Percentiles rank a stretch among this genome's conserved stretches.
These are phyloP conservation scores for Lateolabrax maculatus DNA, from an alignment of 2,797 vertebrate species.

Conservation along the genomic window DNA sequence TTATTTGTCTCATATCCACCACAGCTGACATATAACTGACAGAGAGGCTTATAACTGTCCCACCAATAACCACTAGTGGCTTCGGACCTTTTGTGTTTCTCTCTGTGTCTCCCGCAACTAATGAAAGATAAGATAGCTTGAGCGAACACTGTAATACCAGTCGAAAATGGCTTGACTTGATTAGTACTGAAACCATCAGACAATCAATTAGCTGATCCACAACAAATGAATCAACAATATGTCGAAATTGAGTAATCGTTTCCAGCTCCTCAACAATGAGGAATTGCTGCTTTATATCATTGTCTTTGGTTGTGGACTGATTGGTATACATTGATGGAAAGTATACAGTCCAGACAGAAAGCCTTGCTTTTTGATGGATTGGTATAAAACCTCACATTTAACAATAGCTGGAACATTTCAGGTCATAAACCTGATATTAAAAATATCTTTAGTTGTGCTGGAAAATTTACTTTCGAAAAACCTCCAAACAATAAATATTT, in stretches of 20 bases:
- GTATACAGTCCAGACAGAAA: background rate
- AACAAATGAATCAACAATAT: background rate
- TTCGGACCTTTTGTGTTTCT: background rate
- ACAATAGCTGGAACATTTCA: background rate
- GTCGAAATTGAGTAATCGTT: background rate
- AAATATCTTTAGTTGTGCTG: background rate
- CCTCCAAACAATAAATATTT: background rate
- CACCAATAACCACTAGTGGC: background rate
- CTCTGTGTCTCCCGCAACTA: background rate
- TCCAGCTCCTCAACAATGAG: background rate
- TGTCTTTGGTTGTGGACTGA: too few species aligned
- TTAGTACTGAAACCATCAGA: background rate
- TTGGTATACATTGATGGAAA: background rate
- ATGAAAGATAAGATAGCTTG: background rate
- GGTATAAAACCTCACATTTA: background rate
- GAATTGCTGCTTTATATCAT: background rate
- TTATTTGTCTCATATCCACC: conserved; percentile 32
- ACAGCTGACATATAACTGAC: conserved; percentile 28
- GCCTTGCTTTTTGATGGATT: background rate
- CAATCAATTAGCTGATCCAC: background rate
- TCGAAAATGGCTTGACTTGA: too few species aligned
- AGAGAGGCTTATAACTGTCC: background rate
- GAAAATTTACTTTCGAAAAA: background rate
- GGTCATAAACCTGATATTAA: background rate
- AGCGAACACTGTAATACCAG: background rate